Evolutionary conservation across 2,888 invertebrate genomes (phyloP), one percentile per base, ranked within the genome.

Genomic region (Timema podura): DNA sequence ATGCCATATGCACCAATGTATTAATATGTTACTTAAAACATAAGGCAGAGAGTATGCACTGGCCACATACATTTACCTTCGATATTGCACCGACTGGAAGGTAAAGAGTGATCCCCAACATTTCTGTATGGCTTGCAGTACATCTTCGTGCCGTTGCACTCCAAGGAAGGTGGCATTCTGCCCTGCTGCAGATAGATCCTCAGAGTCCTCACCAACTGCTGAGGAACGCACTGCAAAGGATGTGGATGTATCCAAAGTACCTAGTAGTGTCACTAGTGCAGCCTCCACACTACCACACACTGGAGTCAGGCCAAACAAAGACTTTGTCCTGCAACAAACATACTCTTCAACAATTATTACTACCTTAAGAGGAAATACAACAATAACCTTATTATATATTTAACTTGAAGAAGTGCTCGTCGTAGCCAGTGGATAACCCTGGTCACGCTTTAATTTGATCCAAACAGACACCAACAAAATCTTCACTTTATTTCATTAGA

Each of bases 21-120:
- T 30, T 30, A 1, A 30, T 30, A 30, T 30, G 30, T 30, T 30
- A 30, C 30, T 30, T 1, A 30, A 30, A 30, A 30, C 30, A 68
- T 5, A 64, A 47, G 16, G 6, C n/a, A 30, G 11, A 59, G n/a
- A 49, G 30, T 54, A 47, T 10, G 44, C 16, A 57, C 9, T 15
- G 61, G 6, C 2, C 8, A 16, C 48, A 16, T 45, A n/a, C 0
- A n/a, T 57, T 48, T 45, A 91, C 91, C 89, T 87, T 77, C 93
- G 84, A 78, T 95, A 95, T 75, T 88, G 86, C 0, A 92, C 88
- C 75, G 93, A 92, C 74, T 89, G 89, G 76, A 86, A 88, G 0
- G 90, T 85, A 78, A 88, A 94, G 74, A 92, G 86, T 0, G 94
- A 95, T 0, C 90, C 91, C 95, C 95, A 95, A 79, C 94, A 95